A percentile compares a stretch with the other conserved stretches of the same genome.
phyloP scores from a whole-genome alignment of 2,888 invertebrate species.

The Amitus sp. region DNA sequence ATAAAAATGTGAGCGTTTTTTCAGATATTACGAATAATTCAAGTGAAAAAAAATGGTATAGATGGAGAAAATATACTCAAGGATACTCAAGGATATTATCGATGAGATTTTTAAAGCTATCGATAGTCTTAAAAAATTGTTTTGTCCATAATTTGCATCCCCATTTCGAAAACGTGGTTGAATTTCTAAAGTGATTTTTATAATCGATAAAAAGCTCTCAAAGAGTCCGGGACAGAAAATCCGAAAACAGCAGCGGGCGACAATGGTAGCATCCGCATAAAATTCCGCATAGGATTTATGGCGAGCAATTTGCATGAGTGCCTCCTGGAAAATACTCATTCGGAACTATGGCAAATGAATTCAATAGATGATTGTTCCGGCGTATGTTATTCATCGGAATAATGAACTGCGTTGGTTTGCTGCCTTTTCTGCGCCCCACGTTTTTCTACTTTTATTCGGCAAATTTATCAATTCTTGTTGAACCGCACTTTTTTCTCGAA shows the following conservation, averaged over 20 bases:
- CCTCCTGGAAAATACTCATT: conserved; percentile 4
- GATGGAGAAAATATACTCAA: too few species aligned
- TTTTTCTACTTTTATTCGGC: not conserved
- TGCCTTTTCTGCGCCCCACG: not conserved
- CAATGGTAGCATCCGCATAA: not conserved
- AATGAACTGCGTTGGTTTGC: conserved; percentile 4
- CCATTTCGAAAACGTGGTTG: too few species aligned
- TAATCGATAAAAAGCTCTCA: not conserved
- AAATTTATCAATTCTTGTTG: not conserved
- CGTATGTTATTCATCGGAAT: not conserved
- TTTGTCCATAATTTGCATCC: too few species aligned
- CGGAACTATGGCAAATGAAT: not conserved
- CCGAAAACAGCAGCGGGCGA: not conserved
- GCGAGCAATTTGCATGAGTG: conserved; percentile 7
- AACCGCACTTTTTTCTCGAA: not conserved
- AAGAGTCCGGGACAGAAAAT: not conserved
- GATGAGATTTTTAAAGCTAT: too few species aligned
- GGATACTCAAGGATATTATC: too few species aligned
- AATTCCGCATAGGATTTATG: not conserved
- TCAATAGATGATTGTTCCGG: conserved; percentile 1
- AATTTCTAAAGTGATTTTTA: too few species aligned
- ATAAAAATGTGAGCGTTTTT: too few species aligned
- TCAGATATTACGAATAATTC: too few species aligned
- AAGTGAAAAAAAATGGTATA: too few species aligned
- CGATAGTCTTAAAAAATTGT: too few species aligned